Conservation (phyloP, 2,888 invertebrate species). For the Amaurobius ferox region DNA sequence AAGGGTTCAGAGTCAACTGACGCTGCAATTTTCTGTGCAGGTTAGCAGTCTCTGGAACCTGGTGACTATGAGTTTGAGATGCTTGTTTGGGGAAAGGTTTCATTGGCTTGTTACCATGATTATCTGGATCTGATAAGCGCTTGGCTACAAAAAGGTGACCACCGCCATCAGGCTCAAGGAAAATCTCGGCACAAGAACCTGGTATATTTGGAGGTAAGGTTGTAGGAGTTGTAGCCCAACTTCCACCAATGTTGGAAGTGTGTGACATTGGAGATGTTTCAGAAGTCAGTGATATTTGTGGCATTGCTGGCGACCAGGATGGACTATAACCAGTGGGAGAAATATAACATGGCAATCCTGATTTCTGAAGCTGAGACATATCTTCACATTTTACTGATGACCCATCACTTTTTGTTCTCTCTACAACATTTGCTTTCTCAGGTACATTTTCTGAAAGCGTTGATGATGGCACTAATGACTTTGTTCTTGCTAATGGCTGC, state of each 20-base stretch:
- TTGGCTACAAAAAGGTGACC: slow-evolving; percentile 79
- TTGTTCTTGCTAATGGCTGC: slow-evolving; percentile 83
- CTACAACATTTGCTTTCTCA: slow-evolving; percentile 37
- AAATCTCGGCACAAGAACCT: slow-evolving; percentile 68
- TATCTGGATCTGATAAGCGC: slow-evolving; percentile 77
- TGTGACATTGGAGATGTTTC: slow-evolving; percentile 47
- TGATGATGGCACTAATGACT: slow-evolving; percentile 81
- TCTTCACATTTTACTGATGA: slow-evolving; percentile 45
- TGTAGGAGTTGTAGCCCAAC: slow-evolving; percentile 72
- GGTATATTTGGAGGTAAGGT: slow-evolving; percentile 68
- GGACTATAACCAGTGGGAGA: slow-evolving; percentile 39
- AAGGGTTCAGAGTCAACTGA: slow-evolving; percentile 89
- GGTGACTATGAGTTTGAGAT: slow-evolving; percentile 28
- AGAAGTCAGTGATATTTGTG: slow-evolving; percentile 57
- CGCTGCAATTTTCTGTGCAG: slow-evolving; percentile 87
- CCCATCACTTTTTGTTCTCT: slow-evolving; percentile 67
- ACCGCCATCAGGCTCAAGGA: slow-evolving; percentile 74
- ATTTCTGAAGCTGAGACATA: slow-evolving; percentile 38
- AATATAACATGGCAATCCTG: slow-evolving; percentile 41
- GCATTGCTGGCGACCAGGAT: slow-evolving; percentile 62
- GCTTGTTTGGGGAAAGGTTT: slow-evolving; percentile 28
- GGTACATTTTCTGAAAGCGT: slow-evolving; percentile 17
- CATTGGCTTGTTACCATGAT: slow-evolving; percentile 37
- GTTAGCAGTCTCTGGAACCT: slow-evolving; percentile 79
- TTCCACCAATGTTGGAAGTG: slow-evolving; percentile 42